phyloP scores from a whole-genome alignment of 2,113 vertebrate species.

The Turnix velox region DNA sequence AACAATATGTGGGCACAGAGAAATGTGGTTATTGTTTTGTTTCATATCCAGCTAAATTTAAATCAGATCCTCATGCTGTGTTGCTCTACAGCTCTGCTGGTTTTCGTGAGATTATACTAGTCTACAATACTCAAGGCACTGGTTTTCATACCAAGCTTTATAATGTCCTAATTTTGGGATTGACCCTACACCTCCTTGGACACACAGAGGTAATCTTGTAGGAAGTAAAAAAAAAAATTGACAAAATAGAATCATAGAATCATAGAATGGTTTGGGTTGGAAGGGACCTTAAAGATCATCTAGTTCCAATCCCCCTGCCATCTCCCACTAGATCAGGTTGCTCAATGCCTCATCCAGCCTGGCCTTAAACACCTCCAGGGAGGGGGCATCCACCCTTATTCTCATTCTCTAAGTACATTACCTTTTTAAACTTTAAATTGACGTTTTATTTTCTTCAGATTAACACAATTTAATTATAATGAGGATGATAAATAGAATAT shows the following conservation, averaged over 20 bases:
- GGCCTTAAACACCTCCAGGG: no score
- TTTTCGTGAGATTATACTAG: neutral
- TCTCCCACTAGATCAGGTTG: no score
- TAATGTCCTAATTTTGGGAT: neutral
- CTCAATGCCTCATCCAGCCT: no score
- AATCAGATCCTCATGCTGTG: neutral
- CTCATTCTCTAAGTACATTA: neutral
- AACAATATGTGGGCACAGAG: neutral
- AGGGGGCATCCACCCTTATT: no score
- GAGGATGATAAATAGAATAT: neutral
- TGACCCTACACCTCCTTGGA: neutral
- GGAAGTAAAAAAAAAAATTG: neutral
- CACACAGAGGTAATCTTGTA: neutral
- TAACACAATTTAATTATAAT: neutral
- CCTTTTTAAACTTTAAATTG: neutral
- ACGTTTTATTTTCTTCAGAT: neutral
- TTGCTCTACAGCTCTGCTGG: neutral
- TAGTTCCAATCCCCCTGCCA: no score
- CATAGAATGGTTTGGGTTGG: no score
- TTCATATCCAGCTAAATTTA: conserved; percentile 9
- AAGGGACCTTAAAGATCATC: no score
- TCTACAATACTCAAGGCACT: neutral
- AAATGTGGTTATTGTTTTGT: neutral
- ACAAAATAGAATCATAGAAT: no score
- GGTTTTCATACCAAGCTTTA: neutral